phyloP scores from a whole-genome alignment of 2,888 invertebrate genomes.

The Parnassius mnemosyne region DNA sequence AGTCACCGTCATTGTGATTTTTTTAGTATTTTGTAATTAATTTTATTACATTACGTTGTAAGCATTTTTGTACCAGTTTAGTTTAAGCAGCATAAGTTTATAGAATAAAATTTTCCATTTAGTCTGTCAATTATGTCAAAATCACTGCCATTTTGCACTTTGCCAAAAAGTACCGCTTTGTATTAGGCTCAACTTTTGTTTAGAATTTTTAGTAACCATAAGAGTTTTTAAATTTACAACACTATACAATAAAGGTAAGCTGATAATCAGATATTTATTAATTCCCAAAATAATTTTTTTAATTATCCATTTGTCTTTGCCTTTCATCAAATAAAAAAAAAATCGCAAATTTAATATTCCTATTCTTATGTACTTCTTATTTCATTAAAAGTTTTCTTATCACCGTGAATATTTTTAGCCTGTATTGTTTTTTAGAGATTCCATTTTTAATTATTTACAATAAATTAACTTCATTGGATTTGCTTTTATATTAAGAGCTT shows the following conservation, averaged over 20 bases:
- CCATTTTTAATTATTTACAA: neutral
- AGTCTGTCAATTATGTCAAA: constrained; percentile 40
- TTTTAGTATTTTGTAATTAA: constrained; percentile 39
- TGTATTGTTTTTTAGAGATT: too few relatives aligned
- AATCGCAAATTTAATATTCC: neutral
- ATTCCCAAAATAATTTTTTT: neutral
- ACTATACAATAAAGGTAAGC: constrained; percentile 11
- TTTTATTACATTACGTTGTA: constrained; percentile 36
- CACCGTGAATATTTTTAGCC: too few relatives aligned
- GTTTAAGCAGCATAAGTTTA: constrained; percentile 39
- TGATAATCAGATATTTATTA: constrained; percentile 7
- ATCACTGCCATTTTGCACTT: constrained; percentile 67
- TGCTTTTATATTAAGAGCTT: constrained; percentile 20
- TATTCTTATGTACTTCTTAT: neutral
- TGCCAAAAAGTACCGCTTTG: constrained; percentile 34
- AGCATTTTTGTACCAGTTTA: constrained; percentile 71
- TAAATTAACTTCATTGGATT: constrained; percentile 5
- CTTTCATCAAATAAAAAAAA: constrained; percentile 7
- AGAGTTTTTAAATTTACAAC: constrained; percentile 7
- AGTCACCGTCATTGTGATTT: constrained; percentile 72
- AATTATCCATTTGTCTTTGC: constrained; percentile 4
- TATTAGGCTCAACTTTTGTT: constrained; percentile 27
- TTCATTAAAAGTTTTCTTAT: neutral
- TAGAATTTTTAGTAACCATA: constrained; percentile 24
- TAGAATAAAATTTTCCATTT: constrained; percentile 31